Conservation (phyloP, 2,888 invertebrate genomes). For the Baccha elongata region DNA sequence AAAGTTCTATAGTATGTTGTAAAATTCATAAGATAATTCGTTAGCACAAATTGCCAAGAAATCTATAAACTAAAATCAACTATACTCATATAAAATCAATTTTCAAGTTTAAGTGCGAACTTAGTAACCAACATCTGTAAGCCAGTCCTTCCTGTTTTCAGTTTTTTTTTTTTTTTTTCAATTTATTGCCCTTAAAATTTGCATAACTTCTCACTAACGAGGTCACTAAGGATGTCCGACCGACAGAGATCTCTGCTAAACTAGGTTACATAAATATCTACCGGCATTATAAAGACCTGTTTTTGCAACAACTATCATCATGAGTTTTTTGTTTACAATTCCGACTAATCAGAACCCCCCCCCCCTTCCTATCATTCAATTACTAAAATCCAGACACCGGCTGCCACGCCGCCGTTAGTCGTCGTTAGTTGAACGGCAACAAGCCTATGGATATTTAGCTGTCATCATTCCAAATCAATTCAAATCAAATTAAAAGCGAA, state of each 20-base stretch:
- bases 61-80: too few species aligned
- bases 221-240: conserved; percentile 40
- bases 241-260: not conserved
- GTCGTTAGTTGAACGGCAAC: not conserved
- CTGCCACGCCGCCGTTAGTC: not conserved
- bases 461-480: conserved; percentile 62
- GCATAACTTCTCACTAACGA: conserved; percentile 30
- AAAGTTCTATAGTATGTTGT: too few species aligned
- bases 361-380: conserved; percentile 7
- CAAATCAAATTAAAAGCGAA: conserved; percentile 63
- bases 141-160: conserved; percentile 4
- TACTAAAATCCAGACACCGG: not conserved
- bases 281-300: conserved; percentile 22
- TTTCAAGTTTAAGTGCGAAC: not conserved
- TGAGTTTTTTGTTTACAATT: not conserved
- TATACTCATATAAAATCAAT: not conserved
- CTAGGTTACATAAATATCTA: conserved; percentile 36
- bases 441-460: not conserved
- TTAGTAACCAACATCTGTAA: not conserved
- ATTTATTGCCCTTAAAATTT: conserved; percentile 31
- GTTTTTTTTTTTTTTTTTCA: conserved; percentile 5
- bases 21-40: too few species aligned
- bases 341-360: conserved; percentile 24
- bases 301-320: not conserved
- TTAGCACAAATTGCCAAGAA: too few species aligned